phyloP scores from a whole-genome alignment of 2,797 vertebrate genomes.

The Syngnathus acus region DNA sequence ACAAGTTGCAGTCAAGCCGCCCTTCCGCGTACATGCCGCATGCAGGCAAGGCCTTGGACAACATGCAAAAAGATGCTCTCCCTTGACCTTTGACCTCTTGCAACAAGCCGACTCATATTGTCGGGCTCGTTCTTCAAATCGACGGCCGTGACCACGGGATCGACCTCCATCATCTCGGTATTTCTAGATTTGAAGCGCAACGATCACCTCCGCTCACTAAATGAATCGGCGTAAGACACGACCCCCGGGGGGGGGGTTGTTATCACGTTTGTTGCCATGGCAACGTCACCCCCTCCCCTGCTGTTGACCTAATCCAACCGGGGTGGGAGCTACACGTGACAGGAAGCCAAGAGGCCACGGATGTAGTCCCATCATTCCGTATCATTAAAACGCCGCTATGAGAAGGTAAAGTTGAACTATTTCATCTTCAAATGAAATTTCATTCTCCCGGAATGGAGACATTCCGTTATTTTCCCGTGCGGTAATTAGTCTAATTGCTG shows the following conservation, averaged over 20 bases:
- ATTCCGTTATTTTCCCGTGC: constrained; percentile 40
- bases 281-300: constrained; percentile 61
- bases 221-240: constrained; percentile 25
- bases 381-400: not conserved
- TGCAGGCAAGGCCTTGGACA: constrained; percentile 20
- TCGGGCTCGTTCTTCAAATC: constrained; percentile 12
- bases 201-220: constrained; percentile 12
- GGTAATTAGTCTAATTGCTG: constrained; percentile 49
- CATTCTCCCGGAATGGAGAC: constrained; percentile 3
- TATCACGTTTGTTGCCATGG: constrained; percentile 69
- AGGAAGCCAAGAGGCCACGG: too few species aligned
- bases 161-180: too few species aligned
- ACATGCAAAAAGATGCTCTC: constrained; percentile 35
- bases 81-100: not conserved
- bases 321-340: too few species aligned
- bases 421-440: too few species aligned
- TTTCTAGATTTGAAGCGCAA: constrained; percentile 4
- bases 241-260: constrained; percentile 20
- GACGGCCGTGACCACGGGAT: too few species aligned
- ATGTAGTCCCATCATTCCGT: not conserved
- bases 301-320: constrained; percentile 78
- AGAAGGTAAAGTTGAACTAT: too few species aligned
- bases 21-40: constrained; percentile 28
- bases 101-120: too few species aligned
- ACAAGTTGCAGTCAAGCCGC: not conserved